A percentile compares a stretch with the other conserved stretches of the same genome.
These are phyloP conservation scores for Limosa lapponica DNA, from an alignment of 2,797 vertebrate genomes.

Conservation along the genomic window DNA sequence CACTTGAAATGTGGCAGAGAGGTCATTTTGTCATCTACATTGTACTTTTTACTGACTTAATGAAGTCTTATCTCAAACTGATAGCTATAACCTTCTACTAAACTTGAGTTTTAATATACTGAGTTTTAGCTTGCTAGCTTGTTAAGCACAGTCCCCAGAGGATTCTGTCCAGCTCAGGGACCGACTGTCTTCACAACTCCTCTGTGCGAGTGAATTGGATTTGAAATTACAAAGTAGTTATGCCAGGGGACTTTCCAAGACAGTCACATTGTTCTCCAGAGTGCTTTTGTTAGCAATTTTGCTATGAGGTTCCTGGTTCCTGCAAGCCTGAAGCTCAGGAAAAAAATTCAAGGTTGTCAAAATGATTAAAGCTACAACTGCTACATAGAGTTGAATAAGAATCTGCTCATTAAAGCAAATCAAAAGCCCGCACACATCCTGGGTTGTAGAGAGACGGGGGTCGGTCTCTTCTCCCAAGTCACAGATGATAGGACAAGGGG, in stretches of 20 bases:
- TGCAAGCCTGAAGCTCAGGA: not conserved
- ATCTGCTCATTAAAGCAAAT: not conserved
- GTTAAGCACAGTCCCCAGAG: not conserved
- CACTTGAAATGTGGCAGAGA: not conserved
- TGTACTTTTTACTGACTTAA: not conserved
- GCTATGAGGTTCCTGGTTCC: not conserved
- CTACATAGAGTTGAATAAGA: not conserved
- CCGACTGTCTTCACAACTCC: not conserved
- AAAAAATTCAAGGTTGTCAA: constrained; percentile 15
- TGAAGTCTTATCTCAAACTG: not conserved
- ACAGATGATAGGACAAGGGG: no score
- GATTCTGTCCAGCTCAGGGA: not conserved
- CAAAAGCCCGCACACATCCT: not conserved
- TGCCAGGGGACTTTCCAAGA: not conserved
- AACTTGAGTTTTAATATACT: not conserved
- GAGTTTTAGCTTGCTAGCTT: not conserved
- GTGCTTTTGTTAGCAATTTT: constrained; percentile 4
- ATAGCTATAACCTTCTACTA: not conserved
- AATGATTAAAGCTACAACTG: not conserved
- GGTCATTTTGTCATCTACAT: not conserved
- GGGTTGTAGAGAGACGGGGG: no score
- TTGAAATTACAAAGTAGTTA: not conserved
- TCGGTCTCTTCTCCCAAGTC: no score
- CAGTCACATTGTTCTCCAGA: not conserved
- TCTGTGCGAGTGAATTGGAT: not conserved